These are phyloP conservation scores for Xiphophorus hellerii DNA, from an alignment of 2,113 vertebrate genomes.

Conservation along the genomic window DNA sequence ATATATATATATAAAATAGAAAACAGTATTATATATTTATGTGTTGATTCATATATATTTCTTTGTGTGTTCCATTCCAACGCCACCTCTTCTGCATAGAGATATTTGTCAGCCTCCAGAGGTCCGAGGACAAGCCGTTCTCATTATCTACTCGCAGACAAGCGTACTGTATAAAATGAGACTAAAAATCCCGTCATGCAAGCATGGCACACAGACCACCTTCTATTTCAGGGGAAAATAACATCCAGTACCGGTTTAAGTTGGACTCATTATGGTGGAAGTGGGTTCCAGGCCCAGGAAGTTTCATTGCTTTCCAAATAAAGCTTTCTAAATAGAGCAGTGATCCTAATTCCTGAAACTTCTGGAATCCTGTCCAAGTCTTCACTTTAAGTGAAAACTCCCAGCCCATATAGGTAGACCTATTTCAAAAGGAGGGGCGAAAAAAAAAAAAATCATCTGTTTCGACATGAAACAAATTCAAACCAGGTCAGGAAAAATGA, in stretches of 20 bases:
- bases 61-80: neutral
- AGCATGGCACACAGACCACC: conserved; percentile 68
- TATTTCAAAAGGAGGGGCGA: neutral
- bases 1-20: too few species aligned
- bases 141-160: conserved; percentile 18
- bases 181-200: conserved; percentile 41
- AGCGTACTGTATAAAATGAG: conserved; percentile 42
- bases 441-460: conserved; percentile 21
- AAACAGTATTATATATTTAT: neutral
- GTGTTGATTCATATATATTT: neutral
- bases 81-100: conserved; percentile 3
- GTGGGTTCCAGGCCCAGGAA: conserved; percentile 77
- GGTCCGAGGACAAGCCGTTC: conserved; percentile 25
- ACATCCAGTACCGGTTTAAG: conserved; percentile 76
- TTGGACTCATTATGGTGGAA: conserved; percentile 79
- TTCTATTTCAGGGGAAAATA: conserved; percentile 74
- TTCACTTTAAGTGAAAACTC: conserved; percentile 33
- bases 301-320: conserved; percentile 83
- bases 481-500: conserved; percentile 70
- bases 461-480: conserved; percentile 73
- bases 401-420: conserved; percentile 7
- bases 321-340: conserved; percentile 75
- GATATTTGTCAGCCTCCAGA: conserved; percentile 2
- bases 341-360: conserved; percentile 69
- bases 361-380: conserved; percentile 63